These are phyloP conservation scores for Drosophila antonietae DNA, from an alignment of 2,888 invertebrate genomes.

Conservation along the genomic window DNA sequence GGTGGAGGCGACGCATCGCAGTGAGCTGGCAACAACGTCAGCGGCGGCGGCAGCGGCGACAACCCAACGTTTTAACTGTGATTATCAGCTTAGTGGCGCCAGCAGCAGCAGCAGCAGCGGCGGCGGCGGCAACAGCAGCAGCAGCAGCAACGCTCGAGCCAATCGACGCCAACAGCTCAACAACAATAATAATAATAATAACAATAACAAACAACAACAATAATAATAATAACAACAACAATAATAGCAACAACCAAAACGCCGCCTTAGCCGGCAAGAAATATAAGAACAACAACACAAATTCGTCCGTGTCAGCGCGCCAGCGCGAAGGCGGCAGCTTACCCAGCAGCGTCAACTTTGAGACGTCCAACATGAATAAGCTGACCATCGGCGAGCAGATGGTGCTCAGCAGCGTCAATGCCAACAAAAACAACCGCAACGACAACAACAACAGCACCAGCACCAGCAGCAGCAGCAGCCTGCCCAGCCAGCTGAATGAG, in stretches of 20 bases:
- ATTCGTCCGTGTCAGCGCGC: conserved; percentile 82
- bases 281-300: conserved; percentile 72
- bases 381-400: conserved; percentile 27
- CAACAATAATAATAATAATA: conserved; percentile 35
- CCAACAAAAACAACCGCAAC: conserved; percentile 28
- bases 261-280: conserved; percentile 45
- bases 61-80: conserved; percentile 80
- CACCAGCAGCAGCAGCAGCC: conserved; percentile 46
- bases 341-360: conserved; percentile 86
- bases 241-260: conserved; percentile 71
- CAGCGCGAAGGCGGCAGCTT: conserved; percentile 89
- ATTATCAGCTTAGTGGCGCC: conserved; percentile 73
- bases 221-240: conserved; percentile 53
- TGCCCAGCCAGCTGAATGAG: conserved; percentile 49
- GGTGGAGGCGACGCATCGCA: conserved; percentile 85
- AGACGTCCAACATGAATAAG: conserved; percentile 56
- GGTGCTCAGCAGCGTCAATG: background rate
- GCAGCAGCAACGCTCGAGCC: conserved; percentile 37
- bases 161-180: conserved; percentile 73
- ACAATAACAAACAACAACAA: too few relatives aligned
- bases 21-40: conserved; percentile 74
- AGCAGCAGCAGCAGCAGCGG: background rate
- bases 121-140: background rate
- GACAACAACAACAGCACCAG: conserved; percentile 25
- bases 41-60: conserved; percentile 64